phyloP scores from a whole-genome alignment of 2,888 invertebrate genomes.

The Spisula solida region DNA sequence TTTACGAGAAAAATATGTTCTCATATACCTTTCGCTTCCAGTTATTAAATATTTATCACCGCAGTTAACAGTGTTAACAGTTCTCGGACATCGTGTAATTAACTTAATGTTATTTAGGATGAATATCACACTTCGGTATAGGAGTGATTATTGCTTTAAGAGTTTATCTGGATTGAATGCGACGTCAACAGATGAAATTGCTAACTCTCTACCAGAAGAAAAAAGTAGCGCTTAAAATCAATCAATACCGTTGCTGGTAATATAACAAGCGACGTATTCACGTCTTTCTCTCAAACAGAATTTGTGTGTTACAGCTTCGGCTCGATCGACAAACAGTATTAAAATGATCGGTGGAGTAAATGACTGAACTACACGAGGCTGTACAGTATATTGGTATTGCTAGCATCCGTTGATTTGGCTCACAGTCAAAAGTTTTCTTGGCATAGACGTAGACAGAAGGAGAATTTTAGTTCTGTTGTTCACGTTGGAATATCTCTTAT shows the following conservation, averaged over 20 bases:
- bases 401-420: constrained; percentile 37
- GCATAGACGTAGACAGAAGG: neutral
- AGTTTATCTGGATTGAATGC: neutral
- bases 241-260: constrained; percentile 33
- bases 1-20: too few species aligned
- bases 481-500: neutral
- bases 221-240: constrained; percentile 20
- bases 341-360: constrained; percentile 22
- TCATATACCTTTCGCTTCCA: neutral
- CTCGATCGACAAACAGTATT: constrained; percentile 26
- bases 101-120: neutral
- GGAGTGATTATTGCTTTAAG: neutral
- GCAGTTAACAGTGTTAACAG: neutral
- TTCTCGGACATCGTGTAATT: neutral
- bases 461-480: neutral
- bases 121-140: neutral
- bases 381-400: constrained; percentile 2
- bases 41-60: neutral
- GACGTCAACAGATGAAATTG: constrained; percentile 32
- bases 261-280: constrained; percentile 2
- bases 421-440: constrained; percentile 26
- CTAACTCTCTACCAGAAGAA: neutral
- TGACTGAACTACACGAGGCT: constrained; percentile 10
- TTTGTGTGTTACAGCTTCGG: constrained; percentile 3
- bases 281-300: neutral